Evolutionary conservation across 1,140 invertebrate genomes (phyloP).

Genomic region (Trachelipus rathkii): DNA sequence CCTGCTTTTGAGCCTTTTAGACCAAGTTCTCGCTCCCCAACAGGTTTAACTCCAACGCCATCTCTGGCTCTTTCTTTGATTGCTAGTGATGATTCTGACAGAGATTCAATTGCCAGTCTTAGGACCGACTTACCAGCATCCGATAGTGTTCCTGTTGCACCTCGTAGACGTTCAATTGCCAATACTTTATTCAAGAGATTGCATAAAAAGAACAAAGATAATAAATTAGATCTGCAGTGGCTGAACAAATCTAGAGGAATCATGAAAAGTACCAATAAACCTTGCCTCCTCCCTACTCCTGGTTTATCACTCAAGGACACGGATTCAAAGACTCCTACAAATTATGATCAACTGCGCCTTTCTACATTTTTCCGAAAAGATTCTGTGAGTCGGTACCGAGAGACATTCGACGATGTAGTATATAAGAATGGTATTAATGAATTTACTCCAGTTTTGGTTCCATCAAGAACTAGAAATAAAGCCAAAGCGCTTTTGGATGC

Average conservation of each 20-base stretch:
- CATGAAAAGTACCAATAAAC: constrained; percentile 34
- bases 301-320: constrained; percentile 38
- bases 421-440: constrained; percentile 57
- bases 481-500: constrained; percentile 68
- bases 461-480: constrained; percentile 69
- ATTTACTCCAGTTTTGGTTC: constrained; percentile 66
- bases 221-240: constrained; percentile 33
- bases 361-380: constrained; percentile 60
- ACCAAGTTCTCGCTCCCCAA: constrained; percentile 31
- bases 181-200: constrained; percentile 40
- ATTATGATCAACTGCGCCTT: constrained; percentile 33
- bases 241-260: constrained; percentile 35
- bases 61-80: constrained; percentile 44
- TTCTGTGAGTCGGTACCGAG: constrained; percentile 63
- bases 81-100: constrained; percentile 41
- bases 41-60: constrained; percentile 42
- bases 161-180: constrained; percentile 33
- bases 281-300: constrained; percentile 43
- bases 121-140: constrained; percentile 39
- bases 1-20: constrained; percentile 29
- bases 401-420: constrained; percentile 62
- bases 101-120: constrained; percentile 41
- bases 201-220: constrained; percentile 39
- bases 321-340: constrained; percentile 29
- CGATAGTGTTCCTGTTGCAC: constrained; percentile 38